Conservation (phyloP, 1,140 invertebrate genomes). For the Trichomalopsis sarcophagae region DNA sequence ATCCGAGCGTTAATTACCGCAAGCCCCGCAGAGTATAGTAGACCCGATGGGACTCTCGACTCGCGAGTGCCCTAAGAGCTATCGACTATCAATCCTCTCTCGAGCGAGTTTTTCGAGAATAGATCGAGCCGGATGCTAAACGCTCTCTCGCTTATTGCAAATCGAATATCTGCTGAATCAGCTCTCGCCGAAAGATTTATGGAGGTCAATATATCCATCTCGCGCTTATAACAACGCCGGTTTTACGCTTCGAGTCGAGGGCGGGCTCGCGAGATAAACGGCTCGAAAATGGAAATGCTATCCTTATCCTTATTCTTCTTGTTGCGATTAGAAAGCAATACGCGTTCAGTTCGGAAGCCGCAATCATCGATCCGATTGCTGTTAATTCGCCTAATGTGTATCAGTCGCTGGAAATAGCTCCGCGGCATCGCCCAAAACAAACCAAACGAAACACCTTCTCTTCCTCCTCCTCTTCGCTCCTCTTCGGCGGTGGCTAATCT, state of each 20-base stretch:
- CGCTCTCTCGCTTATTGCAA: background rate
- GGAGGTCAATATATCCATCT: slow-evolving; percentile 49
- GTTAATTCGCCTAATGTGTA: background rate
- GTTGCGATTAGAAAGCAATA: background rate
- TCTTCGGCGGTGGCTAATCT: background rate
- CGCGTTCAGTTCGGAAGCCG: background rate
- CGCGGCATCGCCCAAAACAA: background rate
- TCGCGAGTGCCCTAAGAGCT: no score
- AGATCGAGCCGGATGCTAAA: background rate
- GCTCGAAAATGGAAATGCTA: slow-evolving; percentile 45
- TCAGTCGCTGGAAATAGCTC: no score
- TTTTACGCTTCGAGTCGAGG: slow-evolving; percentile 41
- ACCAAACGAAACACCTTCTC: background rate
- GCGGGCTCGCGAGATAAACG: slow-evolving; percentile 46
- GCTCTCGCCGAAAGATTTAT: slow-evolving; percentile 36
- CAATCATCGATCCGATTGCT: background rate
- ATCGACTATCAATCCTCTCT: no score
- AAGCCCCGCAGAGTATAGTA: no score
- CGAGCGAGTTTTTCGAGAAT: background rate
- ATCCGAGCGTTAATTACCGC: background rate
- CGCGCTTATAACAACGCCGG: background rate
- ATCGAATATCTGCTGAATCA: slow-evolving; percentile 46
- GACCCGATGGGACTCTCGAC: background rate
- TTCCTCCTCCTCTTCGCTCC: background rate
- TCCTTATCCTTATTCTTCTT: background rate